Percentiles rank a stretch among this genome's conserved stretches.
Conservation (phyloP, 1,140 invertebrate species). For the Batillaria attramentaria region DNA sequence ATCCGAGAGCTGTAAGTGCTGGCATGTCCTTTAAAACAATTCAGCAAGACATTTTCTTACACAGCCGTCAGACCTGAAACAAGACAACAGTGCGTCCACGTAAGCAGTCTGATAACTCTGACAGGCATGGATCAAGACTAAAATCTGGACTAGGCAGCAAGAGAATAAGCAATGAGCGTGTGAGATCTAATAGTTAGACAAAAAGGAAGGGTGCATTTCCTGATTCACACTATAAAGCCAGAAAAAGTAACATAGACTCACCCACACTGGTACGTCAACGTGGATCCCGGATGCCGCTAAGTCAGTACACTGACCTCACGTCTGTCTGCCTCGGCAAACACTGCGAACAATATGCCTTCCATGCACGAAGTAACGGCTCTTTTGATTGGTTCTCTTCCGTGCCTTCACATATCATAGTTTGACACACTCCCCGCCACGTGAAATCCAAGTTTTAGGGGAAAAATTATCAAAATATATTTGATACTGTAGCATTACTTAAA, state of each 20-base stretch:
- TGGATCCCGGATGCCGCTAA: conserved; percentile 30
- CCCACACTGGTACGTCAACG: conserved; percentile 27
- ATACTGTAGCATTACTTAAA: too few relatives aligned
- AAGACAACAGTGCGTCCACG: conserved; percentile 30
- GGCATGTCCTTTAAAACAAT: too few relatives aligned
- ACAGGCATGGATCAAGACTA: background rate
- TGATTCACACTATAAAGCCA: conserved; percentile 7
- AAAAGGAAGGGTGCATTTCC: too few relatives aligned
- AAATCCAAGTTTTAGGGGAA: background rate
- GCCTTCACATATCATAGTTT: conserved; percentile 27
- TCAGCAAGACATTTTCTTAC: conserved; percentile 20
- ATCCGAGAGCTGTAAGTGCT: too few relatives aligned
- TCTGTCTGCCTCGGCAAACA: conserved; percentile 24
- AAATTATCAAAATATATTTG: too few relatives aligned
- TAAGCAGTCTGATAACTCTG: conserved; percentile 32
- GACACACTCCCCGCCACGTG: conserved; percentile 41
- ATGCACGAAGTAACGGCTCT: conserved; percentile 37
- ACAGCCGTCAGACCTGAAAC: conserved; percentile 21
- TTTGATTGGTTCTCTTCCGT: conserved; percentile 49
- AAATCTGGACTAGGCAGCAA: too few relatives aligned
- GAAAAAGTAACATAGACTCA: background rate
- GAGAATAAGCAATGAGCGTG: too few relatives aligned
- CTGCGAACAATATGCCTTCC: conserved; percentile 32
- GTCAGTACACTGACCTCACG: background rate
- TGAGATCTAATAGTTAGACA: too few relatives aligned